phyloP scores from a whole-genome alignment of 2,113 vertebrate genomes.

The Sinocyclocheilus maitianheensis region DNA sequence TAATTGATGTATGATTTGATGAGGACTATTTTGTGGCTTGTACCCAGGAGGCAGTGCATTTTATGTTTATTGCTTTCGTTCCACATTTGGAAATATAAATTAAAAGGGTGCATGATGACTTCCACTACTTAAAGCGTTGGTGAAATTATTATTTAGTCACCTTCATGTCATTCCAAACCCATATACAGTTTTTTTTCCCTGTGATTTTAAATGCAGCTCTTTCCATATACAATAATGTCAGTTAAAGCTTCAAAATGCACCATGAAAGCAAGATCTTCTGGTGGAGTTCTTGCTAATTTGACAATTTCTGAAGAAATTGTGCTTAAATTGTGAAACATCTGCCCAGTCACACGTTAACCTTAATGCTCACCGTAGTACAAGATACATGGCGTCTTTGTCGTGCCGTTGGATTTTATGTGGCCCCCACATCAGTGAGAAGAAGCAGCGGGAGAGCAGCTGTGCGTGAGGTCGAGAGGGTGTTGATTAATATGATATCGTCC shows the following conservation, averaged over 20 bases:
- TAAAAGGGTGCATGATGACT: neutral
- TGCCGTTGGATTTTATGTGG: neutral
- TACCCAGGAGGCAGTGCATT: neutral
- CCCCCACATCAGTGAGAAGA: neutral
- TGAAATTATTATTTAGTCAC: neutral
- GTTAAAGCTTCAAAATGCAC: neutral
- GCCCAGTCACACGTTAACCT: neutral
- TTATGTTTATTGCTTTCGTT: neutral
- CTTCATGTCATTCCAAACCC: neutral
- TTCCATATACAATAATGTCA: neutral
- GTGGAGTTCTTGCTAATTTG: neutral
- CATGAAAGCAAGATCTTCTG: neutral
- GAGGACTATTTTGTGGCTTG: neutral
- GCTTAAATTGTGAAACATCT: neutral
- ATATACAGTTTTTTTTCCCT: neutral
- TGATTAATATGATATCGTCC: conserved; percentile 73
- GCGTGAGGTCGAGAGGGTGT: conserved; percentile 63
- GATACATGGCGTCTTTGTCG: conserved; percentile 14
- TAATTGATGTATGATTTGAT: neutral
- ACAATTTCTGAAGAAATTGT: neutral
- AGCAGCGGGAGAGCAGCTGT: neutral
- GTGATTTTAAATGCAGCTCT: neutral
- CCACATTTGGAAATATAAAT: neutral
- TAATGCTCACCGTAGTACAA: neutral
- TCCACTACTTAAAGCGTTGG: neutral